Conservation (phyloP, 1,140 invertebrate genomes). For the Zaprionus lachaisei region DNA sequence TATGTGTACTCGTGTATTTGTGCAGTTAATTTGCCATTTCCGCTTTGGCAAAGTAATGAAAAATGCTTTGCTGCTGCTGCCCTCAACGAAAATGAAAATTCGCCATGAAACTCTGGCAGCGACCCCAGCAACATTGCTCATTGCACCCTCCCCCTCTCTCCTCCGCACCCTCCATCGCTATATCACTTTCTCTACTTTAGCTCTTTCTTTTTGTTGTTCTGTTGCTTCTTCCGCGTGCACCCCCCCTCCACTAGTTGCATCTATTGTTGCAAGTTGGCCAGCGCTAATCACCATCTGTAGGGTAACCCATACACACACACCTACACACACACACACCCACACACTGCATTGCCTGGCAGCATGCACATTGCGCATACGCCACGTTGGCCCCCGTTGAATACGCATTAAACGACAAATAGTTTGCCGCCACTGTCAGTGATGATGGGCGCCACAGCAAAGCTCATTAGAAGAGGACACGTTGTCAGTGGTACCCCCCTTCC, state of each 20-base stretch:
- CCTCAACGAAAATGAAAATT: constrained; percentile 39
- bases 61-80: constrained; percentile 51
- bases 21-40: constrained; percentile 83
- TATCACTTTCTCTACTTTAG: background rate
- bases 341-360: constrained; percentile 16
- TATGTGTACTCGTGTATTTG: constrained; percentile 60
- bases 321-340: constrained; percentile 29
- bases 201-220: background rate
- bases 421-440: constrained; percentile 30
- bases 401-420: constrained; percentile 37
- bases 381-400: constrained; percentile 3
- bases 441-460: constrained; percentile 26
- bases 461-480: constrained; percentile 45
- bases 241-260: background rate
- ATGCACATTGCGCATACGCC: constrained; percentile 46
- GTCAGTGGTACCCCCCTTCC: background rate
- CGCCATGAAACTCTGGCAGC: constrained; percentile 32
- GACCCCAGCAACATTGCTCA: background rate
- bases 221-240: no score
- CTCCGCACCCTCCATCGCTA: background rate
- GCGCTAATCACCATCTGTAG: constrained; percentile 61
- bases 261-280: constrained; percentile 53
- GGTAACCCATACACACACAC: constrained; percentile 23
- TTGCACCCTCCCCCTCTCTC: background rate
- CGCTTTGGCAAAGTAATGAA: constrained; percentile 80